Percentiles rank a stretch among this genome's conserved stretches.
phyloP scores from a whole-genome alignment of 2,888 invertebrate genomes.

The Oscheius sp. region DNA sequence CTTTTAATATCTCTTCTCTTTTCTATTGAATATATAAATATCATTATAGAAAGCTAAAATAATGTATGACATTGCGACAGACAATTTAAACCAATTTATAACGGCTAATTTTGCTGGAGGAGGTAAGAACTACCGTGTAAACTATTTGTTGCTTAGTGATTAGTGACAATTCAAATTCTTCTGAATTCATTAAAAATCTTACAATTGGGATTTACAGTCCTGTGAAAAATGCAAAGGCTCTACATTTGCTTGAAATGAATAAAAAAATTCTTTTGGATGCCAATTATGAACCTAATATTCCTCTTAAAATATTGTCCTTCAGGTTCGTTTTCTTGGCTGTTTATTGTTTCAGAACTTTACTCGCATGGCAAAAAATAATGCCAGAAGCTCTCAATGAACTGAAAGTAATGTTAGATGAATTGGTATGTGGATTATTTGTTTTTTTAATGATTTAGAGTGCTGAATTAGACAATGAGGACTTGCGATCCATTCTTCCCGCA shows the following conservation, averaged over 20 bases:
- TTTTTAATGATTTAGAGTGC: background rate
- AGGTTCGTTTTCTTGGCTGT: no score
- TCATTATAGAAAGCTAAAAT: background rate
- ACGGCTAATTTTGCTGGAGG: constrained; percentile 36
- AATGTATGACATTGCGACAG: background rate
- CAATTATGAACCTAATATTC: no score
- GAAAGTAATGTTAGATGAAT: constrained; percentile 28
- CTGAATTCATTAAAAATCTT: background rate
- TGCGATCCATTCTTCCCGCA: background rate
- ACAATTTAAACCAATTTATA: constrained; percentile 31
- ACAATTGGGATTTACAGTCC: constrained; percentile 8
- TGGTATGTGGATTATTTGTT: no score
- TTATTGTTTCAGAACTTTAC: constrained; percentile 26
- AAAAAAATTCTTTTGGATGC: background rate
- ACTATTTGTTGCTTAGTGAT: no score
- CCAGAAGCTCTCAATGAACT: constrained; percentile 33
- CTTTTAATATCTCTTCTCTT: no score
- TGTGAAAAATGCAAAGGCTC: background rate
- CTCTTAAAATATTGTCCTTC: no score
- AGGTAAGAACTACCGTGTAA: no score
- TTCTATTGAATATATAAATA: no score
- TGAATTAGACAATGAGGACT: background rate
- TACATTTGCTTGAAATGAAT: background rate
- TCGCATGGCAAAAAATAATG: constrained; percentile 37
- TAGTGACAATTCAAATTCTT: background rate